phyloP scores from a whole-genome alignment of 2,888 invertebrate genomes.

The Epiblema foenella region DNA sequence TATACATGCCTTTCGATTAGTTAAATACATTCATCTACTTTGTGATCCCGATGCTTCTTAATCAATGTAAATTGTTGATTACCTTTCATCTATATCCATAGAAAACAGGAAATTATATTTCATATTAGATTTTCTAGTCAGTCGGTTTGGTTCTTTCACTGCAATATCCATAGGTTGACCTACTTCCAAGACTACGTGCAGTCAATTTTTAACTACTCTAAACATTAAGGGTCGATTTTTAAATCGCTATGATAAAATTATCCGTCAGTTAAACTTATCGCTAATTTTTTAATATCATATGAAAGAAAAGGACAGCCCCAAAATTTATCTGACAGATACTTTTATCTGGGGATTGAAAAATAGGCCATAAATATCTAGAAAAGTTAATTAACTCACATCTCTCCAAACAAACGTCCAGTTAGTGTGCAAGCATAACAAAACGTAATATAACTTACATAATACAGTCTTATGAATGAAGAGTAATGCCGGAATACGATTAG shows the following conservation, averaged over 20 bases:
- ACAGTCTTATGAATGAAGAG: slow-evolving; percentile 38
- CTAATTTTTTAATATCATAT: too few species aligned
- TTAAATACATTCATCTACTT: not conserved
- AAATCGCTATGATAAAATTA: too few species aligned
- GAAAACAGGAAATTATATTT: slow-evolving; percentile 9
- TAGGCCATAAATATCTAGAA: too few species aligned
- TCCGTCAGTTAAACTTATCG: too few species aligned
- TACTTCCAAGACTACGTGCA: slow-evolving; percentile 13
- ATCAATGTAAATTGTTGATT: not conserved
- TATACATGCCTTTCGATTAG: not conserved
- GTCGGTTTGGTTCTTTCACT: not conserved
- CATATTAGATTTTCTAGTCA: slow-evolving; percentile 4
- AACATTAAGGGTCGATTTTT: too few species aligned
- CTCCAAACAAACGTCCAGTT: slow-evolving; percentile 30
- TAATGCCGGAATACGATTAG: slow-evolving; percentile 38
- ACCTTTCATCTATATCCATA: not conserved
- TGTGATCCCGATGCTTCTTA: not conserved
- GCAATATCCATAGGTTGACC: slow-evolving; percentile 1
- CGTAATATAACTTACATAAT: slow-evolving; percentile 39
- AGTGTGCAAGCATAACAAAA: slow-evolving; percentile 32
- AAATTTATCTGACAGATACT: too few species aligned
- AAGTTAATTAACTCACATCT: slow-evolving; percentile 13
- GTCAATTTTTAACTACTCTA: not conserved
- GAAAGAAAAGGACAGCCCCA: too few species aligned
- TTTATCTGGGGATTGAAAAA: too few species aligned